Evolutionary conservation across 2,797 vertebrate species (phyloP).

Genomic region (Parauchenoglanis ngamensis): DNA sequence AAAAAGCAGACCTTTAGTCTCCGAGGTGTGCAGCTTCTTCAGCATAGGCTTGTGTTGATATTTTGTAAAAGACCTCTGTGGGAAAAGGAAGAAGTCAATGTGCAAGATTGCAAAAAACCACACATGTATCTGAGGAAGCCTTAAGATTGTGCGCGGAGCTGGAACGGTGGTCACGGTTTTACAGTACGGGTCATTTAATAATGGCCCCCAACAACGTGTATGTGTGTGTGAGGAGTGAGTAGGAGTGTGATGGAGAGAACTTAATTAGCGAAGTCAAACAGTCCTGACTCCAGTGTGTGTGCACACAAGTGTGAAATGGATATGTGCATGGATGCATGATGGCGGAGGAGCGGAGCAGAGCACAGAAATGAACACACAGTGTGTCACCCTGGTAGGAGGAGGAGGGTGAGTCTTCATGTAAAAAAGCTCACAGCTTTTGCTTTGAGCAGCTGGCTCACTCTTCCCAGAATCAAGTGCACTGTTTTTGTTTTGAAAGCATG

Average conservation of each 20-base stretch:
- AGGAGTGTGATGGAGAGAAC: not conserved
- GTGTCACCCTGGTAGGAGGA: not conserved
- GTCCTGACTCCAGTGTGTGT: not conserved
- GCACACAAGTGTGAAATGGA: conserved; percentile 1
- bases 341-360: not conserved
- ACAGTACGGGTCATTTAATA: not conserved
- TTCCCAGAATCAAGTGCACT: no score
- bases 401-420: not conserved
- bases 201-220: not conserved
- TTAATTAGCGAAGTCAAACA: conserved; percentile 6
- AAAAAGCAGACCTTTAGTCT: conserved; percentile 56
- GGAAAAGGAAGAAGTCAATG: not conserved
- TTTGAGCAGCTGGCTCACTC: no score
- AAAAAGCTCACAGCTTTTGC: no score
- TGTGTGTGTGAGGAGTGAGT: not conserved
- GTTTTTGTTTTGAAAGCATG: no score
- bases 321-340: not conserved
- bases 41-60: conserved; percentile 57
- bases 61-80: conserved; percentile 64
- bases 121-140: not conserved
- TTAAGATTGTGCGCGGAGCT: not conserved
- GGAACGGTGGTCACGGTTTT: not conserved
- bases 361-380: not conserved
- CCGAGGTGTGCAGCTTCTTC: conserved; percentile 68
- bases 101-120: not conserved